A percentile compares a stretch with the other conserved stretches of the same genome.
Conservation (phyloP, 2,888 invertebrate species). For the Anaspis maculata region DNA sequence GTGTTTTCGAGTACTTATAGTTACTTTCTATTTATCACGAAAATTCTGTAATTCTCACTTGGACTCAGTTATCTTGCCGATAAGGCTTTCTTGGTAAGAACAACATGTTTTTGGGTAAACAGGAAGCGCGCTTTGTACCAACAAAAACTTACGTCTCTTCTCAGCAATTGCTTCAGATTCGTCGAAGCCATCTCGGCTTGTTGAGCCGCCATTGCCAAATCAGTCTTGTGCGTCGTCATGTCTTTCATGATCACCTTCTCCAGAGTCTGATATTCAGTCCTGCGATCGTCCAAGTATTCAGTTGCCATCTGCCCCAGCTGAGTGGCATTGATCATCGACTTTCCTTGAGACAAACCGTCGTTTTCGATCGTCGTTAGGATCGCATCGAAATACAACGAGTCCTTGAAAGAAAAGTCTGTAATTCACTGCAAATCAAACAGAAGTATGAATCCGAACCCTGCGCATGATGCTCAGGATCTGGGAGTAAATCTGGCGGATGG, state of each 20-base stretch:
- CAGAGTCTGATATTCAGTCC: constrained; percentile 51
- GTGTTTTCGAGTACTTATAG: no score
- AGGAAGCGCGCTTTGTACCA: no score
- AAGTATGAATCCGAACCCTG: constrained; percentile 43
- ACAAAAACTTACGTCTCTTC: constrained; percentile 44
- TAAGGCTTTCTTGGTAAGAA: no score
- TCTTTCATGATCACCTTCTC: constrained; percentile 53
- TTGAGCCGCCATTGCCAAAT: constrained; percentile 45
- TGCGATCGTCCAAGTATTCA: constrained; percentile 57
- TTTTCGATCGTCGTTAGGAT: constrained; percentile 50
- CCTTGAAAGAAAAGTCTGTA: constrained; percentile 40
- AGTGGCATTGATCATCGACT: constrained; percentile 54
- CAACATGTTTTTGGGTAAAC: no score
- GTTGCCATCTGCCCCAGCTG: constrained; percentile 59
- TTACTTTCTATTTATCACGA: no score
- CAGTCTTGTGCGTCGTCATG: constrained; percentile 53
- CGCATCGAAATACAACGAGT: constrained; percentile 56
- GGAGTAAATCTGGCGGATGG: constrained; percentile 54
- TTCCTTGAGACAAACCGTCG: constrained; percentile 53
- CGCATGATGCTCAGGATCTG: constrained; percentile 54
- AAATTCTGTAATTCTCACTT: no score
- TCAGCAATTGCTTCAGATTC: constrained; percentile 41
- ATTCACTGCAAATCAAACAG: constrained; percentile 1
- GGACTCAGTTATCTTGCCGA: no score
- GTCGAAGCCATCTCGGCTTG: constrained; percentile 39